A percentile compares a stretch with the other conserved stretches of the same genome.
phyloP scores from a whole-genome alignment of 2,888 invertebrate genomes.

The Lochmaea crataegi region DNA sequence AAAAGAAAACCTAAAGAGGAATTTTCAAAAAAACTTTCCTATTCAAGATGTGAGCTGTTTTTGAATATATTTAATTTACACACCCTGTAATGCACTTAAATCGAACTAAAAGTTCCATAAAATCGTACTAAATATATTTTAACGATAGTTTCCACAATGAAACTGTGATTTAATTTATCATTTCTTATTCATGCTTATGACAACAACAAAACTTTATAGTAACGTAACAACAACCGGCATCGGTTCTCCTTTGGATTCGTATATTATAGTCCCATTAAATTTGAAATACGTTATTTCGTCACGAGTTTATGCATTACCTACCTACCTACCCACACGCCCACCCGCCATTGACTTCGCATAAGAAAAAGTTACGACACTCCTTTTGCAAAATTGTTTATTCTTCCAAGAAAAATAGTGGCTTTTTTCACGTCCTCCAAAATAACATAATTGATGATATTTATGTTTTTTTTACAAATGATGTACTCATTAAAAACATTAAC shows the following conservation, averaged over 20 bases:
- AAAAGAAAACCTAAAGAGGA: too few species aligned
- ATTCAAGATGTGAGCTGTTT: too few species aligned
- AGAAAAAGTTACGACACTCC: conserved; percentile 26
- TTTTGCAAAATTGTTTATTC: conserved; percentile 27
- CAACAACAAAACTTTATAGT: neutral
- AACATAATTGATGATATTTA: conserved; percentile 5
- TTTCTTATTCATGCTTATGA: neutral
- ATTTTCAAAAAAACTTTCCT: too few species aligned
- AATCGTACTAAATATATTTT: neutral
- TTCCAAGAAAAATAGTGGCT: conserved; percentile 12
- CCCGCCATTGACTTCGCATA: conserved; percentile 27
- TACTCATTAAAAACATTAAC: conserved; percentile 3
- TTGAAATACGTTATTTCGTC: conserved; percentile 30
- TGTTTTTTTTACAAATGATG: conserved; percentile 1
- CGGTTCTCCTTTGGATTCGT: conserved; percentile 24
- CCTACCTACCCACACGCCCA: conserved; percentile 33
- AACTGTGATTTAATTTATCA: neutral
- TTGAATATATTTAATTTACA: neutral
- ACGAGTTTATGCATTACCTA: conserved; percentile 21
- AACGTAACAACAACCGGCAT: conserved; percentile 6
- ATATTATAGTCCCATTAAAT: conserved; percentile 32
- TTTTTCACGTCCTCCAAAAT: neutral
- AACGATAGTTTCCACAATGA: neutral
- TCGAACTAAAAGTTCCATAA: neutral
- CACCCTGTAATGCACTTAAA: neutral